A percentile compares a stretch with the other conserved stretches of the same genome.
Evolutionary conservation across 2,888 invertebrate species (phyloP).

Genomic region (Oeneis ivallda): DNA sequence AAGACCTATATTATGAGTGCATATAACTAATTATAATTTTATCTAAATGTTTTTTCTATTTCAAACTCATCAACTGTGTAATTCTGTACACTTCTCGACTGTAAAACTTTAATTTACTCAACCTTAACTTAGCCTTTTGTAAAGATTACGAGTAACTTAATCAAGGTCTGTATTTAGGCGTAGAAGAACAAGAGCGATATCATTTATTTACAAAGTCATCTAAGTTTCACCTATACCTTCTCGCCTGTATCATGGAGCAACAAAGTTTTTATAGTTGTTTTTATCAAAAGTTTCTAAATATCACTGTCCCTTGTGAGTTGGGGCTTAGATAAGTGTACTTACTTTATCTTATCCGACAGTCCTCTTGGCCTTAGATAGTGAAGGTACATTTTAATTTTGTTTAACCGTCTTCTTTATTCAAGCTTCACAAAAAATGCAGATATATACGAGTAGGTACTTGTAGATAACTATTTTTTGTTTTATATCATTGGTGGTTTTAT

Average conservation of each 20-base stretch:
- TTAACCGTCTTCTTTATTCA: conserved; percentile 30
- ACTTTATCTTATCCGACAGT: conserved; percentile 66
- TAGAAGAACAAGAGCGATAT: not conserved
- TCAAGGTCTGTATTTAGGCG: too few species aligned
- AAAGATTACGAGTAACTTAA: not conserved
- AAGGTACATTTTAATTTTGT: conserved; percentile 34
- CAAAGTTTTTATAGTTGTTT: conserved; percentile 57
- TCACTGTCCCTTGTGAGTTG: conserved; percentile 56
- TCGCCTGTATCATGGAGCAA: conserved; percentile 54
- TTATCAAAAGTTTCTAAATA: conserved; percentile 66
- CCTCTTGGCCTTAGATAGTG: conserved; percentile 55
- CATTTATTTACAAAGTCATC: not conserved
- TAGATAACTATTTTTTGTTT: not conserved
- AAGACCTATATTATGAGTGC: too few species aligned
- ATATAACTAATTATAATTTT: too few species aligned
- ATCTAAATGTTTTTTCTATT: too few species aligned
- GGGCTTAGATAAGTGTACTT: conserved; percentile 66
- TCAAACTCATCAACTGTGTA: too few species aligned
- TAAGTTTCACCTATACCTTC: conserved; percentile 56
- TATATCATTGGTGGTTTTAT: not conserved
- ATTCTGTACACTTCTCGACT: too few species aligned
- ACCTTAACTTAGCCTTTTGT: too few species aligned
- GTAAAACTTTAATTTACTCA: too few species aligned
- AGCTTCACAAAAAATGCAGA: conserved; percentile 21
- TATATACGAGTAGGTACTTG: not conserved